These are phyloP conservation scores for Toxostoma redivivum DNA, from an alignment of 2,113 vertebrate species.

Conservation along the genomic window DNA sequence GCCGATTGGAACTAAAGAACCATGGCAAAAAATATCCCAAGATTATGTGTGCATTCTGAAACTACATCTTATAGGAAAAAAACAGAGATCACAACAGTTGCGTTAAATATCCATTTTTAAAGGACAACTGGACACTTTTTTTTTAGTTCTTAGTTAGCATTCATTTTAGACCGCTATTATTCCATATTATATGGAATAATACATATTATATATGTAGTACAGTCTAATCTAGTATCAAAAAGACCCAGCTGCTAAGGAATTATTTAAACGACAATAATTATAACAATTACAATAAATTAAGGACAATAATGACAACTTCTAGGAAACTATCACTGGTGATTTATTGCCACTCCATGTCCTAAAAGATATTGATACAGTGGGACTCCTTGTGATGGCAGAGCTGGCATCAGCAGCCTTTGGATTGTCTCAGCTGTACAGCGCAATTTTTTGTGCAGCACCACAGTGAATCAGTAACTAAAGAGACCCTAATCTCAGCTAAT, in stretches of 20 bases:
- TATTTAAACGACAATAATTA: background rate
- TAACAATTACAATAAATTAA: background rate
- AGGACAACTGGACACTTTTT: background rate
- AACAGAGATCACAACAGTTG: background rate
- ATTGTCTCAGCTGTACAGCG: background rate
- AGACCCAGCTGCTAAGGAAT: background rate
- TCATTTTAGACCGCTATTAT: background rate
- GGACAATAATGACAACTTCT: background rate
- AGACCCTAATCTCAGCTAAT: background rate
- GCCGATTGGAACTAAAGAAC: background rate
- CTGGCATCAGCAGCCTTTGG: background rate
- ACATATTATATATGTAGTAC: background rate
- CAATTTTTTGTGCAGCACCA: background rate
- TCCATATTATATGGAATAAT: background rate
- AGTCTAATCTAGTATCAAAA: background rate
- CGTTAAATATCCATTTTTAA: background rate
- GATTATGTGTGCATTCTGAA: background rate
- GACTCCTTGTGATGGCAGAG: background rate
- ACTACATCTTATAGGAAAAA: background rate
- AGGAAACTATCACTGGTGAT: background rate
- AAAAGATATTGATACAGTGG: background rate
- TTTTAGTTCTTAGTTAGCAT: background rate
- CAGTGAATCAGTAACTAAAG: background rate
- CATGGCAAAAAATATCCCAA: background rate
- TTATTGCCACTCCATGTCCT: background rate